Evolutionary conservation across 2,888 invertebrate species (phyloP), one percentile per base, ranked within the genome.

Genomic region (Onthophagus sagittarius): DNA sequence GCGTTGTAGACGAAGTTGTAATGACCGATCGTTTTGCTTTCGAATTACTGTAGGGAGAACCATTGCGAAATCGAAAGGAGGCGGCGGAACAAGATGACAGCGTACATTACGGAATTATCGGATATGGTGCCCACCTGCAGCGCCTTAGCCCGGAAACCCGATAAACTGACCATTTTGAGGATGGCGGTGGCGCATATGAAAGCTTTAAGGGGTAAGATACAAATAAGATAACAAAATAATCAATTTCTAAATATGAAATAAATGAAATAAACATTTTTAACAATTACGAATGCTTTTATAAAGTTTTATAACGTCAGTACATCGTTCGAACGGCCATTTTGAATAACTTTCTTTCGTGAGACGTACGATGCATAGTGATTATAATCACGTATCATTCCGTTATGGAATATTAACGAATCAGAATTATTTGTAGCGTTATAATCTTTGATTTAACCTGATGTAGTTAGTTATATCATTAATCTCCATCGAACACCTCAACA

Each of bases 101-200:
- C 98, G 79, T 99, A 99, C 88, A 99, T 99, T 86, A 98, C 98
- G 83, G 99, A 99, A 88, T 90, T 99, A 81, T 98, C 98, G 79
- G 99, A 99, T 88, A 99, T 99, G 99, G 98, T 99, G 83, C 99
- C 99, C 82, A 98, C 99, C 82, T 98, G 98, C 88, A 97, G 96
- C 83, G 97, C 98, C 69, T 90, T 99, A 79, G 99, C 99, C 73
- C 91, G 99, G 79, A 99, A 99, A 86, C 99, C 99, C 71, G 99
- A 99, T 89, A 99, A 99, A 87, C 91, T 99, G 77, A 99, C 99
- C 81, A 99, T 99, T 85, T 90, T 99, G 76, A 91, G 99, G 82
- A 99, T 99, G 99, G 99, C 99, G 69, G 99, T 99, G 75, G 97
- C 98, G 15, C 99, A 99, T 86, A 99, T 99, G 99, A 98, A 99